Evolutionary conservation across 1,140 invertebrate species (phyloP).

Genomic region (Pseudomyrmex flavicornis): DNA sequence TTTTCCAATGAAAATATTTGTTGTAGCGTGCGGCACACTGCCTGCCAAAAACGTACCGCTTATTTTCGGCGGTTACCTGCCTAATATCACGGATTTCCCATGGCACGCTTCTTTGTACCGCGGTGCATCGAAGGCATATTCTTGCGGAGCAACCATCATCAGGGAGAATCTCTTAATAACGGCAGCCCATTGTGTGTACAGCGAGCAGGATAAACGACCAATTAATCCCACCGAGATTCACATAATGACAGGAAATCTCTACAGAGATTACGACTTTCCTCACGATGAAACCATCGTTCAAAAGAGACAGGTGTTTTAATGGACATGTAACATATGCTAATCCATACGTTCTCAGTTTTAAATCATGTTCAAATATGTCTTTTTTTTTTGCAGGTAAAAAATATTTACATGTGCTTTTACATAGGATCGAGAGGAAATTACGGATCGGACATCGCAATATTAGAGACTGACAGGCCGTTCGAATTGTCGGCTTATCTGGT

Average conservation of each 20-base stretch:
- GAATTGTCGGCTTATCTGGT: conserved; percentile 73
- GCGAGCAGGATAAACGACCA: conserved; percentile 59
- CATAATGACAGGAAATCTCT: conserved; percentile 79
- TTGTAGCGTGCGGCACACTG: conserved; percentile 79
- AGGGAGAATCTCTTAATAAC: conserved; percentile 78
- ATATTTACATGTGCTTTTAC: conserved; percentile 78
- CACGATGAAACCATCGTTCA: conserved; percentile 73
- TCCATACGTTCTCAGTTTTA: neutral
- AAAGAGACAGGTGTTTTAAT: conserved; percentile 66
- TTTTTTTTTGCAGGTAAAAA: conserved; percentile 78
- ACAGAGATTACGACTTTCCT: conserved; percentile 77
- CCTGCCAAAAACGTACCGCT: conserved; percentile 64
- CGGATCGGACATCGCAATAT: conserved; percentile 80
- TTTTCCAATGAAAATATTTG: conserved; percentile 34
- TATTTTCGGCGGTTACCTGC: conserved; percentile 73
- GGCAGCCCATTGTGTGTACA: conserved; percentile 82
- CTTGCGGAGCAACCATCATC: conserved; percentile 82
- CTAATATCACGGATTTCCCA: conserved; percentile 79
- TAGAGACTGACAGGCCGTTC: conserved; percentile 76
- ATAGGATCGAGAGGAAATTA: conserved; percentile 79
- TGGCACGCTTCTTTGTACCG: conserved; percentile 82
- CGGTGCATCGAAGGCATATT: conserved; percentile 73
- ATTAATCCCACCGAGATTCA: conserved; percentile 21
- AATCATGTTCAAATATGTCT: neutral
- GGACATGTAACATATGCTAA: conserved; percentile 3